Percentiles rank a stretch among this genome's conserved stretches.
These are phyloP conservation scores for Pseudopleuronectes americanus DNA, from an alignment of 2,797 vertebrate genomes.

Conservation along the genomic window DNA sequence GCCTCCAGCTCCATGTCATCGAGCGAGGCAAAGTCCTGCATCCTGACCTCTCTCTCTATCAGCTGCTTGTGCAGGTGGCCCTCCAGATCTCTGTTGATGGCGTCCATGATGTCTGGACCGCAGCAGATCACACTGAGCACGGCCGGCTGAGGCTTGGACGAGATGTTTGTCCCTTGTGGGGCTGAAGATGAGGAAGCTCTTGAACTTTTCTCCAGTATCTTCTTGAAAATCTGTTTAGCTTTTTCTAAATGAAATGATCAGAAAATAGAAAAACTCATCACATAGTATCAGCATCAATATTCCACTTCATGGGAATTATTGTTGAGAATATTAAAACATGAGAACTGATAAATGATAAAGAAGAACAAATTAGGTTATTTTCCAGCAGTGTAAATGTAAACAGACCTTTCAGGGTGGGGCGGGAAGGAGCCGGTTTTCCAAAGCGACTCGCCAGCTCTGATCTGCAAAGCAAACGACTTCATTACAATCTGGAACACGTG, in stretches of 20 bases:
- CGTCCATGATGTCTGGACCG: not conserved
- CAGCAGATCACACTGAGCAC: conserved; percentile 50
- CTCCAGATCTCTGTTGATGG: conserved; percentile 54
- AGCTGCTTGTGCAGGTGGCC: conserved; percentile 49
- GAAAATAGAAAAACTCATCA: no score
- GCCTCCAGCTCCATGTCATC: conserved; percentile 56
- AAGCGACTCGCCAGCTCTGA: conserved; percentile 65
- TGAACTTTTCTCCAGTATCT: not conserved
- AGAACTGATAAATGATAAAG: no score
- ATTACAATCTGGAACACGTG: not conserved
- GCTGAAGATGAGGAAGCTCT: not conserved
- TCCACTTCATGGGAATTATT: no score
- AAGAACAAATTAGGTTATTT: no score
- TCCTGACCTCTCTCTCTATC: conserved; percentile 38
- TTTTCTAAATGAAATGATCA: conserved; percentile 44
- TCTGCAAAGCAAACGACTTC: conserved; percentile 40
- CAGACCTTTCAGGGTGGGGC: conserved; percentile 53
- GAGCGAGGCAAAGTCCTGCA: conserved; percentile 33
- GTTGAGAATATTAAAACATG: no score
- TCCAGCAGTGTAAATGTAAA: not conserved
- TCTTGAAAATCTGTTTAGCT: conserved; percentile 20
- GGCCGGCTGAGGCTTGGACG: conserved; percentile 42
- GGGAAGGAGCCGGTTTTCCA: conserved; percentile 30
- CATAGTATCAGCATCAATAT: no score
- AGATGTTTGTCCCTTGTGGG: not conserved